A percentile compares a stretch with the other conserved stretches of the same genome.
phyloP scores from a whole-genome alignment of 2,888 invertebrate species.

The Dimorphilus gyrociliatus region DNA sequence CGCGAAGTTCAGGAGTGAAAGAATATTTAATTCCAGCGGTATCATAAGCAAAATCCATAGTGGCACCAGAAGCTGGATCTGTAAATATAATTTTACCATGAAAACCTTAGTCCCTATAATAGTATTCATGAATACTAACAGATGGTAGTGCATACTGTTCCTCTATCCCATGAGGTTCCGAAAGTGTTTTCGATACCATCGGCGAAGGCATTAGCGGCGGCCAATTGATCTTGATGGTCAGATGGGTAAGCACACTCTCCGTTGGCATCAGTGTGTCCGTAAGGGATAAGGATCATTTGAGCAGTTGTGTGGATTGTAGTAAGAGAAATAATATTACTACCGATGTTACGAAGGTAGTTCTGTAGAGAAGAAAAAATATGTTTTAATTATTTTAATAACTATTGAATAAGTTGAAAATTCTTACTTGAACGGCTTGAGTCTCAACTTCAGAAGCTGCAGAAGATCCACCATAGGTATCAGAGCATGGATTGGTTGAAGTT shows the following conservation, averaged over 20 bases:
- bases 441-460: constrained; percentile 9
- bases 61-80: constrained; percentile 8
- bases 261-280: constrained; percentile 4
- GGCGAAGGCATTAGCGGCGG: constrained; percentile 5
- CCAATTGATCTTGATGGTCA: constrained; percentile 8
- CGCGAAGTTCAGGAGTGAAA: constrained; percentile 8
- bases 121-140: constrained; percentile 9
- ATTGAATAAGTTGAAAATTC: too few species aligned
- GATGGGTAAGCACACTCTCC: constrained; percentile 5
- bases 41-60: constrained; percentile 7
- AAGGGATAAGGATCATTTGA: constrained; percentile 3
- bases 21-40: constrained; percentile 6
- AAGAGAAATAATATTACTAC: too few species aligned
- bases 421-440: constrained; percentile 8
- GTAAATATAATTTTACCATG: not conserved
- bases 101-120: too few species aligned
- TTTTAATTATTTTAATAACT: too few species aligned
- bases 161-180: constrained; percentile 6
- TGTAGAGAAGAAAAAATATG: too few species aligned
- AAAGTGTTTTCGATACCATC: constrained; percentile 6
- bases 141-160: constrained; percentile 8
- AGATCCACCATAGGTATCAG: constrained; percentile 6
- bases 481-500: constrained; percentile 4
- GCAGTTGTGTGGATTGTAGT: constrained; percentile 2
- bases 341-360: too few species aligned